Base-by-base conservation (phyloP, 2,797 vertebrate species). In the Enteromius viviparus region DNA sequence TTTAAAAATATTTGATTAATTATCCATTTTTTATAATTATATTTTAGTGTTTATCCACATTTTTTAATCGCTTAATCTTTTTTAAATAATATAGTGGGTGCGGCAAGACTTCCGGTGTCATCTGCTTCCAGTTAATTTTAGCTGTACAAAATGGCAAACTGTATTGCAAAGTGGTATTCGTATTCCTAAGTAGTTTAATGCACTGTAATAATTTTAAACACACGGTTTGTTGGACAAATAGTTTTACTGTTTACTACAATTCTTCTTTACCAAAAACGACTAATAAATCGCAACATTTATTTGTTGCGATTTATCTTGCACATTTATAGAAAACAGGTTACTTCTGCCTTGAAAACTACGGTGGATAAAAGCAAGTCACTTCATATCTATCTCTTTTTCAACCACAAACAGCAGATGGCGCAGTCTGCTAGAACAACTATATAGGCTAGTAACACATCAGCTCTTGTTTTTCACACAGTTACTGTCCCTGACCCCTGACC, bases 391-490 rank as follows among this genome's bases (percentile, higher is more conserved):
- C 1, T 8, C 4, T 19, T 47, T 32, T 68, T 14, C 64, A 47
- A 15, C 0, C 40, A 37, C 6, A 70, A 65, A 53, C 78, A 78
- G 21, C 34, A 84, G 87, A 71, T 72, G 87, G 82, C 84, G 32
- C 55, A 76, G 19, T 66, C 19, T 71, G 14, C 69, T 65, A 32
- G 8, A 49, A 9, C 8, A 78, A 9, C 15, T 45, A 11, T 45
- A 11, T 1, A 6, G 37, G 6, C 37, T 26, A 37, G n/a, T 45
- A 23, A 47, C 45, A 26, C 19, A 53, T 49, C 10, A 45, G 42
- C n/a, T 72, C 9, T 4, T 40, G 2, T 51, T 45, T 42, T 65
- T 40, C 37, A 23, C 53, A 23, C 21, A 19, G 34, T 40, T 3
- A 12, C 9, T 64, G 55, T 17, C 49, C 26, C 14, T 55, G 45